Evolutionary conservation across 2,113 vertebrate species (phyloP).

Genomic region (Hipposideros armiger): DNA sequence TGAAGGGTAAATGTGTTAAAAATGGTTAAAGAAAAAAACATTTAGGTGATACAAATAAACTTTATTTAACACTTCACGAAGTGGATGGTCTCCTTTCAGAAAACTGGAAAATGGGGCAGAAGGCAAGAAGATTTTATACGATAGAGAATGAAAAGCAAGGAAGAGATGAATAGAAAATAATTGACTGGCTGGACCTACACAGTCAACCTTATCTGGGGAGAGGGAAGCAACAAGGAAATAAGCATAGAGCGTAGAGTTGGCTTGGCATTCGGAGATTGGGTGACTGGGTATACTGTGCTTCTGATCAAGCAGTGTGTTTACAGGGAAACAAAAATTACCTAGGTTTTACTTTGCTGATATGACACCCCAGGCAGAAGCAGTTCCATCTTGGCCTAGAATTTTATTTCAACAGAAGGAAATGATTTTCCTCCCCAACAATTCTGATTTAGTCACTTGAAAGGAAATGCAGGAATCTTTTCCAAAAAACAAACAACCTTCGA

Average conservation of each 20-base stretch:
- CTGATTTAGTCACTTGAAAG: constrained; percentile 6
- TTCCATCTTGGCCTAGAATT: not conserved
- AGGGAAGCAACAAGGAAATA: not conserved
- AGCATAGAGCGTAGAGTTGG: not conserved
- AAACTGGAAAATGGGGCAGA: not conserved
- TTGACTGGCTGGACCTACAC: not conserved
- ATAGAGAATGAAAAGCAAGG: not conserved
- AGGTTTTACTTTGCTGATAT: not conserved
- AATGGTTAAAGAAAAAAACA: not conserved
- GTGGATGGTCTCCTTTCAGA: not conserved
- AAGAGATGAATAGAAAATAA: not conserved
- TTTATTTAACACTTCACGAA: not conserved
- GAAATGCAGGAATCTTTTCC: not conserved
- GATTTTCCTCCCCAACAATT: not conserved
- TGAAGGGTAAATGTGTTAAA: not conserved
- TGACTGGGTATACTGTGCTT: not conserved
- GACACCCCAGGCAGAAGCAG: not conserved
- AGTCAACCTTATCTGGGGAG: not conserved
- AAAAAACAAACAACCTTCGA: not conserved
- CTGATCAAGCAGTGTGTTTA: not conserved
- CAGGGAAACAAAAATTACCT: not conserved
- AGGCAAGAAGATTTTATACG: not conserved
- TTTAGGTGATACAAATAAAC: not conserved
- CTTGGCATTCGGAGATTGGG: not conserved
- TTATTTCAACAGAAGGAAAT: not conserved